A percentile compares a stretch with the other conserved stretches of the same genome.
Conservation (phyloP, 2,113 vertebrate species). For the mouse (Mus musculus) region GRCm39 chrX:159726501-159727000, state of each 20-base stretch:
- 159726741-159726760: background rate
- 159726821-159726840: constrained; percentile 4
- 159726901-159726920: background rate
- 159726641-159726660: constrained; percentile 33
- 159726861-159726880: background rate
- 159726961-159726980: background rate
- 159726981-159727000: constrained; percentile 31
- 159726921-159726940: constrained; percentile 22
- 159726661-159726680: constrained; percentile 5
- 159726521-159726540: constrained; percentile 1
- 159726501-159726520: constrained; percentile 9
- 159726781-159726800: background rate
- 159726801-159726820: background rate
- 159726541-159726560: constrained; percentile 30
- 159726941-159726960: constrained; percentile 16
- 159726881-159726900: background rate
- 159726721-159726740: constrained; percentile 23
- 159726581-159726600: constrained; percentile 5
- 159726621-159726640: background rate
- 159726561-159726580: constrained; percentile 44
- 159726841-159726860: background rate
- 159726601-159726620: background rate
- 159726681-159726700: constrained; percentile 26
- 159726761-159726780: background rate
- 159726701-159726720: constrained; percentile 13